Conservation (phyloP, 1,140 invertebrate species). For the Neodiprion lecontei region DNA sequence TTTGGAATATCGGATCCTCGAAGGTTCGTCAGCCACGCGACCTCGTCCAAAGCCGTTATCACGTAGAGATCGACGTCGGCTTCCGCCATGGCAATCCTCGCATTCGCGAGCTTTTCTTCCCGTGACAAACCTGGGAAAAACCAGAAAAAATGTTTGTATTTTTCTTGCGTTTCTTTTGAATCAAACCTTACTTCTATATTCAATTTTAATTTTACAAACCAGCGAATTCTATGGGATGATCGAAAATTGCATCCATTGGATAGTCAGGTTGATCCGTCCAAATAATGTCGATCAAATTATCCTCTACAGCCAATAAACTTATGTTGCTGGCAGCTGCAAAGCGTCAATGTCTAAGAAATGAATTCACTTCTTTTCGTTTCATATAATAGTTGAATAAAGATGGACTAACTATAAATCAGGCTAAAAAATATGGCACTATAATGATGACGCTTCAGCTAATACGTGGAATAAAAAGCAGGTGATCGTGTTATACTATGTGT, state of each 20-base stretch:
- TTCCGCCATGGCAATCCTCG: conserved; percentile 59
- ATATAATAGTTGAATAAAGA: no score
- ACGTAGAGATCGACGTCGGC: conserved; percentile 60
- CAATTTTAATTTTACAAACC: conserved; percentile 47
- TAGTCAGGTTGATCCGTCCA: conserved; percentile 63
- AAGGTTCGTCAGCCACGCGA: conserved; percentile 76
- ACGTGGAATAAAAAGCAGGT: no score
- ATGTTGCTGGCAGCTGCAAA: conserved; percentile 52
- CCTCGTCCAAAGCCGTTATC: conserved; percentile 70
- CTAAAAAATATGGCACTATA: no score
- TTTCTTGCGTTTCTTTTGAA: conserved; percentile 1
- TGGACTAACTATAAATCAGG: no score
- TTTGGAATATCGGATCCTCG: conserved; percentile 72
- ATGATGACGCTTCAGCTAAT: no score
- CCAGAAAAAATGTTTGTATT: neutral
- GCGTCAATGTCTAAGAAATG: no score
- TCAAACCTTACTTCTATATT: neutral
- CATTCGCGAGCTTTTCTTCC: conserved; percentile 58
- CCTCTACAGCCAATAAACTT: conserved; percentile 54
- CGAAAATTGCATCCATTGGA: conserved; percentile 54
- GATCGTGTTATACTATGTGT: no score
- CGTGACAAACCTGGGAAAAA: conserved; percentile 51
- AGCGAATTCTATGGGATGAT: conserved; percentile 58
- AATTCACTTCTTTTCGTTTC: no score
- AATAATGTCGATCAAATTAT: conserved; percentile 68